These are phyloP conservation scores for Empidonax alnorum DNA, from an alignment of 2,113 vertebrate species.

Conservation along the genomic window DNA sequence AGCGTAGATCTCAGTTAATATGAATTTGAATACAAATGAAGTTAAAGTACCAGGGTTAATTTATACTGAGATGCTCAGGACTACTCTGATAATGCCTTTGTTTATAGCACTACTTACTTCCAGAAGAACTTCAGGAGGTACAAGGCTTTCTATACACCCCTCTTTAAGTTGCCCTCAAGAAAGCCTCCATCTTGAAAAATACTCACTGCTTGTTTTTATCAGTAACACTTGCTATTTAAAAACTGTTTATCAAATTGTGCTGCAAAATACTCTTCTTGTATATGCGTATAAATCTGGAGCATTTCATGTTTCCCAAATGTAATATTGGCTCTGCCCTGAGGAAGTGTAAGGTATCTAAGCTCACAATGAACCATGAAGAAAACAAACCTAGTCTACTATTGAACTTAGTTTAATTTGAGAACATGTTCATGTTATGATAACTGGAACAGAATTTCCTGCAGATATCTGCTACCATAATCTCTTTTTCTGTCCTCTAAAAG, in stretches of 20 bases:
- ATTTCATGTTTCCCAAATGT: background rate
- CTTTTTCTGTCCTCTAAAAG: background rate
- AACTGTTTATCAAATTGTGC: background rate
- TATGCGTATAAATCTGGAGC: constrained; percentile 8
- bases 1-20: accelerated
- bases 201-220: background rate
- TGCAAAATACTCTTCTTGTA: background rate
- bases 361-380: background rate
- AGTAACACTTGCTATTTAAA: background rate
- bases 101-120: background rate
- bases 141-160: background rate
- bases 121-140: background rate
- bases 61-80: background rate
- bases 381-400: background rate
- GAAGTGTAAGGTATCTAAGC: background rate
- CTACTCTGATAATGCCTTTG: background rate
- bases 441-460: background rate
- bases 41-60: background rate
- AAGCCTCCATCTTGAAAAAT: background rate
- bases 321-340: background rate
- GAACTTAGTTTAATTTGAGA: constrained; percentile 3
- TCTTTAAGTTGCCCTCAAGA: background rate
- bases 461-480: background rate
- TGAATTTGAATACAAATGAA: background rate
- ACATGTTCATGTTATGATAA: background rate